These are phyloP conservation scores for Mesorhabditis spiculigera DNA, from an alignment of 2,888 invertebrate species.

Conservation along the genomic window DNA sequence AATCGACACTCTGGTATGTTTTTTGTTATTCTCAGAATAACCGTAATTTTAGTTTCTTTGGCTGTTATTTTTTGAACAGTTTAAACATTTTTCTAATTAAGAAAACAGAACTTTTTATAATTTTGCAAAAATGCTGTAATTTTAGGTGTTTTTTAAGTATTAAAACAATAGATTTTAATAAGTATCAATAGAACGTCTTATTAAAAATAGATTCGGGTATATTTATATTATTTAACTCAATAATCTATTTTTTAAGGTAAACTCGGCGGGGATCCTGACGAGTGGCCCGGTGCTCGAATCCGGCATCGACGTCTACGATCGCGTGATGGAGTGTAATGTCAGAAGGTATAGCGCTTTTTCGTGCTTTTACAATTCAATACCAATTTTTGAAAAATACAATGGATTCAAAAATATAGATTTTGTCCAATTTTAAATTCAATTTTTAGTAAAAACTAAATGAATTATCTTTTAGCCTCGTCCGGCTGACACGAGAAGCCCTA, in stretches of 20 bases:
- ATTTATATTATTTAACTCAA: too few species aligned
- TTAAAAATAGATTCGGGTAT: too few species aligned
- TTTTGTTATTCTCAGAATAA: neutral
- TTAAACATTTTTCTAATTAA: too few species aligned
- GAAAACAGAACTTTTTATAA: neutral
- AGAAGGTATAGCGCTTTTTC: slow-evolving; percentile 43
- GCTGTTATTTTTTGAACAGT: too few species aligned
- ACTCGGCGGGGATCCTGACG: slow-evolving; percentile 52
- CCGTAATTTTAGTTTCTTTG: neutral
- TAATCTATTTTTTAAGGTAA: slow-evolving; percentile 32
- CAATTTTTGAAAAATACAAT: neutral
- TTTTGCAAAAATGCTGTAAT: neutral
- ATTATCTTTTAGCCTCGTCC: slow-evolving; percentile 39
- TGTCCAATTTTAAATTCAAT: neutral
- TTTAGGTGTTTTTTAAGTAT: neutral
- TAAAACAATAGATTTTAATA: too few species aligned
- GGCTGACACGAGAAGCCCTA: slow-evolving; percentile 48
- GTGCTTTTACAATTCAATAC: neutral
- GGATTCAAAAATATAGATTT: neutral
- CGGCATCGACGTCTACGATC: slow-evolving; percentile 72
- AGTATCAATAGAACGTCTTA: too few species aligned
- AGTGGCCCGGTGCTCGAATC: slow-evolving; percentile 44
- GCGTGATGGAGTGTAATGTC: slow-evolving; percentile 79
- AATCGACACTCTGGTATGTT: slow-evolving; percentile 46
- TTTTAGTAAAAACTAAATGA: slow-evolving; percentile 5